Conservation (phyloP, 2,113 vertebrate genomes). For the Notechis scutatus region DNA sequence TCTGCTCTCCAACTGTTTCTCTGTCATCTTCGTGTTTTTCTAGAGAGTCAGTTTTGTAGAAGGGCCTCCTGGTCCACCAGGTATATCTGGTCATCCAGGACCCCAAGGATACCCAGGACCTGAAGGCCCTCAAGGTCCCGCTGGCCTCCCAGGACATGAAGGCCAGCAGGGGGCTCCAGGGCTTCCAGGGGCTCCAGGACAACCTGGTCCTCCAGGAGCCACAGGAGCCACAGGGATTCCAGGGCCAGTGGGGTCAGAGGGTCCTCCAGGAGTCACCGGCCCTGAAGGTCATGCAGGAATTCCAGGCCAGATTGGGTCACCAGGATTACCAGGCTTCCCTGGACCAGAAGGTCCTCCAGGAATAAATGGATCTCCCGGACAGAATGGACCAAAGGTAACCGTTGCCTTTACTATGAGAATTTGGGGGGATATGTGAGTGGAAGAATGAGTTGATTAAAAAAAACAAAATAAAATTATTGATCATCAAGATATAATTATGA, state of each 20-base stretch:
- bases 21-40: not conserved
- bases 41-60: not conserved
- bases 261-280: slow-evolving; percentile 47
- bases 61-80: slow-evolving; percentile 37
- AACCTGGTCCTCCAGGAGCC: slow-evolving; percentile 36
- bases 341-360: slow-evolving; percentile 35
- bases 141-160: slow-evolving; percentile 48
- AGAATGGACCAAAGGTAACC: slow-evolving; percentile 53
- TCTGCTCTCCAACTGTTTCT: not conserved
- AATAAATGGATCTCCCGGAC: slow-evolving; percentile 51
- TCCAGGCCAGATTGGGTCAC: slow-evolving; percentile 9
- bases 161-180: slow-evolving; percentile 51
- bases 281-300: slow-evolving; percentile 40
- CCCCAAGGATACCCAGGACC: slow-evolving; percentile 50
- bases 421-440: not conserved
- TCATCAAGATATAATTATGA: not conserved
- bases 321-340: slow-evolving; percentile 40
- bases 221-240: slow-evolving; percentile 50
- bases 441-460: not conserved
- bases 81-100: slow-evolving; percentile 18
- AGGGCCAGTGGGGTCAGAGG: slow-evolving; percentile 36
- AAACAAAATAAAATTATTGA: not conserved
- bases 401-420: not conserved
- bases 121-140: slow-evolving; percentile 38
- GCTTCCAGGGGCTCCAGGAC: slow-evolving; percentile 9